These are phyloP conservation scores for Mastomys coucha DNA, from an alignment of 2,113 vertebrate genomes.

Conservation along the genomic window DNA sequence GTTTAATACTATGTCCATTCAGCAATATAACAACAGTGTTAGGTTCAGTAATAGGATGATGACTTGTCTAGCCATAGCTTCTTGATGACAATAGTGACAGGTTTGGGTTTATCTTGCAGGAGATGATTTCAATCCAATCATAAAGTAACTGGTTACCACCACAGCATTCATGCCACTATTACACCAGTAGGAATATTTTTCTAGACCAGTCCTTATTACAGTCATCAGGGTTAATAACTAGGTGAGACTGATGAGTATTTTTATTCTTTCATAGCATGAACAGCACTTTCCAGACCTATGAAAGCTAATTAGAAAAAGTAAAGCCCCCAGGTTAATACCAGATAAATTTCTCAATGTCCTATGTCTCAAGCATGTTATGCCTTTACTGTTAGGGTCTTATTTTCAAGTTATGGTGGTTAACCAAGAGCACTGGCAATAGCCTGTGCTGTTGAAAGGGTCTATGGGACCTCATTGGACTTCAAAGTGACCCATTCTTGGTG, in stretches of 20 bases:
- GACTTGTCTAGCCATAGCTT: background rate
- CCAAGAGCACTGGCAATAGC: background rate
- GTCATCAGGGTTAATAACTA: background rate
- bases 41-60: background rate
- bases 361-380: background rate
- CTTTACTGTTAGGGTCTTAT: background rate
- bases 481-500: background rate
- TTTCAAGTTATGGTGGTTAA: background rate
- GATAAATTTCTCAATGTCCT: background rate
- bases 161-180: background rate
- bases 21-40: background rate
- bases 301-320: background rate
- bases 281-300: background rate
- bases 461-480: background rate
- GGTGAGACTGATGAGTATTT: background rate
- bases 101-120: background rate
- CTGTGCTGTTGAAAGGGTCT: background rate
- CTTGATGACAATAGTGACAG: background rate
- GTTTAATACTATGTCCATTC: background rate
- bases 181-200: background rate
- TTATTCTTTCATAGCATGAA: background rate
- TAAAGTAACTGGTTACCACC: background rate
- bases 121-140: background rate
- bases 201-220: background rate
- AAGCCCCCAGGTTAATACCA: background rate